Conservation (phyloP, 2,113 vertebrate genomes). For the Petroica traversi region DNA sequence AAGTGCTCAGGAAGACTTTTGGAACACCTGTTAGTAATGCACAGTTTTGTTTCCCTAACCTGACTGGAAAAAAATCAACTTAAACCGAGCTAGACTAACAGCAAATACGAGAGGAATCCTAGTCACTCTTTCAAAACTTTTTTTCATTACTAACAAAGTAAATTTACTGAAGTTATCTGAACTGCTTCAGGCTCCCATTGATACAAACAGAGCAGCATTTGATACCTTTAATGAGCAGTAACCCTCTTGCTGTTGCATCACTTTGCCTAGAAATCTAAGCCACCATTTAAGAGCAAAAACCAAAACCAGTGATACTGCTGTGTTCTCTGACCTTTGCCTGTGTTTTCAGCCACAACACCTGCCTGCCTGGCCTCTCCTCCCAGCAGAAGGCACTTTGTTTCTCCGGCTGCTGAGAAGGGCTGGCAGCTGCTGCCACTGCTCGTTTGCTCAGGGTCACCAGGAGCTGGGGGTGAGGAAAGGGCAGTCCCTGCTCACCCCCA, state of each 20-base stretch:
- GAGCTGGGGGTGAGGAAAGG: neutral
- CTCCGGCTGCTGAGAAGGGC: neutral
- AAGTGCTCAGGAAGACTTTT: neutral
- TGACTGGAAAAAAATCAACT: neutral
- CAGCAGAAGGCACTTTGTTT: neutral
- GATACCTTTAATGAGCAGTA: neutral
- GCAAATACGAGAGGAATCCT: neutral
- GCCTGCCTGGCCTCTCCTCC: neutral
- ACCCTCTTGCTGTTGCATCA: neutral
- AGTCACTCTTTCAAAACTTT: neutral
- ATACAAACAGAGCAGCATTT: neutral
- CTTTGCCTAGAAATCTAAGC: neutral
- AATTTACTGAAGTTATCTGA: neutral
- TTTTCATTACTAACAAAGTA: neutral
- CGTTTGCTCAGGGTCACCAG: neutral
- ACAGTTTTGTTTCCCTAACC: neutral
- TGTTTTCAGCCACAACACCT: neutral
- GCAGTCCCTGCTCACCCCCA: neutral
- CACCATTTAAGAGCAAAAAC: neutral
- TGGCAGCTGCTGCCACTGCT: slow-evolving; percentile 14
- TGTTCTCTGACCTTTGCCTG: neutral
- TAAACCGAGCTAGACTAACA: neutral
- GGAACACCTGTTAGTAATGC: neutral
- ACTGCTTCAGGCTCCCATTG: neutral
- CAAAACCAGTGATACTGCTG: neutral